phyloP scores from a whole-genome alignment of 2,797 vertebrate genomes.

The Eulemur coronatus region DNA sequence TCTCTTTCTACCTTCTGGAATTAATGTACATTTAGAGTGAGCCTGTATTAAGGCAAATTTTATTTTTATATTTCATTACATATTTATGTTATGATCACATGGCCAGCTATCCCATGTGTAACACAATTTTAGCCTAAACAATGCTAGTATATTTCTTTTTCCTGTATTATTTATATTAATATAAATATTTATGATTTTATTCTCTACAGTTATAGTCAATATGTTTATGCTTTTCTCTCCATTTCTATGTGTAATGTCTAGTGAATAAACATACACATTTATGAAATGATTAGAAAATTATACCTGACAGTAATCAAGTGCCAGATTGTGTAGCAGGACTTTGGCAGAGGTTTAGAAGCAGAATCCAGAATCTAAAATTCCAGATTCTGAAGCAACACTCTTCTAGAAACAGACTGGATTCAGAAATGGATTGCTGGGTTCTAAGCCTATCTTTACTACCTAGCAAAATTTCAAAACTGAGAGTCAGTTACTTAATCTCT shows the following conservation, averaged over 20 bases:
- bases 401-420: neutral
- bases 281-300: neutral
- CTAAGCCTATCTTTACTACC: neutral
- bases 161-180: neutral
- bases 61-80: slow-evolving; percentile 34
- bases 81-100: slow-evolving; percentile 23
- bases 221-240: slow-evolving; percentile 73
- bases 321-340: neutral
- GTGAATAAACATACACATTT: slow-evolving; percentile 44
- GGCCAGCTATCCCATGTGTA: neutral
- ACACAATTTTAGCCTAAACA: slow-evolving; percentile 2
- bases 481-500: neutral
- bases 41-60: neutral
- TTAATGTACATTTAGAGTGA: neutral
- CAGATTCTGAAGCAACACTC: neutral
- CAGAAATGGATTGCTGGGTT: neutral
- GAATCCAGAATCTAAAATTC: neutral
- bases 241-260: slow-evolving; percentile 69
- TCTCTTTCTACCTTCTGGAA: neutral
- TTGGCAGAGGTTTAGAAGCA: neutral
- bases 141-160: neutral
- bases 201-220: slow-evolving; percentile 72
- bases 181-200: slow-evolving; percentile 70
- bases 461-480: neutral
- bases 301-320: neutral